phyloP scores from a whole-genome alignment of 2,797 vertebrate species.

The Protonibea diacanthus region DNA sequence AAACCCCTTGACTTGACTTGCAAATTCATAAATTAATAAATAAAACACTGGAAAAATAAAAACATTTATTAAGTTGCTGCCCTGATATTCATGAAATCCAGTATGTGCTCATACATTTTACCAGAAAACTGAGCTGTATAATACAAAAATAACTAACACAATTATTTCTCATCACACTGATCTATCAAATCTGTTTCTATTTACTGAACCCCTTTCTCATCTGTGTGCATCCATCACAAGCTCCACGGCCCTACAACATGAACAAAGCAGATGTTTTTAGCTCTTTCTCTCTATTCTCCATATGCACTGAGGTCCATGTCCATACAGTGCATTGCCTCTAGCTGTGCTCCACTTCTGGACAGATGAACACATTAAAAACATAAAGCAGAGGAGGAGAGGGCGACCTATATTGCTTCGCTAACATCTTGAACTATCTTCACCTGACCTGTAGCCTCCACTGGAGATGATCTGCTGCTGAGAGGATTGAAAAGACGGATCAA shows the following conservation, averaged over 20 bases:
- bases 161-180: neutral
- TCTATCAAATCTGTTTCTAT: neutral
- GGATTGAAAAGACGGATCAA: constrained; percentile 18
- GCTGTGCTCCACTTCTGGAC: constrained; percentile 62
- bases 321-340: constrained; percentile 28
- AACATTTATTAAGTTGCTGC: neutral
- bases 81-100: neutral
- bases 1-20: too few species aligned
- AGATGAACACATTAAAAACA: constrained; percentile 51
- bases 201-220: neutral
- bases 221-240: neutral
- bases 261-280: neutral
- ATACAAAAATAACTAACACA: neutral
- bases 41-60: too few species aligned
- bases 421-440: neutral
- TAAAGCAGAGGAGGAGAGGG: neutral
- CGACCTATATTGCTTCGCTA: constrained; percentile 11
- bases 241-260: neutral
- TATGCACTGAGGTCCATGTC: neutral
- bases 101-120: neutral
- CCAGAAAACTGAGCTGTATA: neutral
- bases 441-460: neutral
- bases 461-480: neutral
- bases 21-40: too few species aligned
- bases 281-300: neutral